Evolutionary conservation across 2,888 invertebrate genomes (phyloP).

Genomic region (Erebia aethiops): DNA sequence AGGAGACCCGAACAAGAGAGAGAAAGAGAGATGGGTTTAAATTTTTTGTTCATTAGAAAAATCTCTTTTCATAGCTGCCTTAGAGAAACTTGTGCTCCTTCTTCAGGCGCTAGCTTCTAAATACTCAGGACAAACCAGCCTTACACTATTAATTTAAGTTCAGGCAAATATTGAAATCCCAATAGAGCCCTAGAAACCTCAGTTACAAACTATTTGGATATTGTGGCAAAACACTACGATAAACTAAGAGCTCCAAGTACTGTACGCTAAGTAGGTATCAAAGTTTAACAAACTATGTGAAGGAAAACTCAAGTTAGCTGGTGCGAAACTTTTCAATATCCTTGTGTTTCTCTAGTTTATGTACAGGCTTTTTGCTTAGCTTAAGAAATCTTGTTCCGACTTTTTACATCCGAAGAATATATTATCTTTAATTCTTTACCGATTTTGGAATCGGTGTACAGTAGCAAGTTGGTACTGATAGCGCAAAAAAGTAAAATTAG

Average conservation of each 20-base stretch:
- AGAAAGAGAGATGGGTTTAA: no score
- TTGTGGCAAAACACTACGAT: constrained; percentile 15
- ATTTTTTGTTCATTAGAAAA: no score
- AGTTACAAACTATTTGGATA: constrained; percentile 13
- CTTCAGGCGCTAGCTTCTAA: no score
- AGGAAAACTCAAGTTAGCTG: constrained; percentile 22
- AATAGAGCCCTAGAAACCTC: constrained; percentile 10
- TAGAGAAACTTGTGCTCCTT: no score
- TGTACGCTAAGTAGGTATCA: constrained; percentile 20
- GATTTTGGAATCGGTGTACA: neutral
- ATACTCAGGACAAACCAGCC: no score
- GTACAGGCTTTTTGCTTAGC: constrained; percentile 6
- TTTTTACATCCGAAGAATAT: neutral
- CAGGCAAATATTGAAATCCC: neutral
- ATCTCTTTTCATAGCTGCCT: no score
- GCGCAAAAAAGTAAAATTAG: no score
- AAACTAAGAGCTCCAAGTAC: constrained; percentile 19
- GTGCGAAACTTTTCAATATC: constrained; percentile 26
- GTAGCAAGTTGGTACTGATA: no score
- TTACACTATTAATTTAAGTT: neutral
- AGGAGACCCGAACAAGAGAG: no score
- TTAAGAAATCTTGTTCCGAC: neutral
- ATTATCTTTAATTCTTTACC: no score
- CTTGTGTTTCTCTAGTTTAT: constrained; percentile 18
- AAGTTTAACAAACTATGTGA: constrained; percentile 25